Evolutionary conservation across 92 coral and sea anemone genomes (phyloP).

Genomic region (Epizoanthus scotinus): DNA sequence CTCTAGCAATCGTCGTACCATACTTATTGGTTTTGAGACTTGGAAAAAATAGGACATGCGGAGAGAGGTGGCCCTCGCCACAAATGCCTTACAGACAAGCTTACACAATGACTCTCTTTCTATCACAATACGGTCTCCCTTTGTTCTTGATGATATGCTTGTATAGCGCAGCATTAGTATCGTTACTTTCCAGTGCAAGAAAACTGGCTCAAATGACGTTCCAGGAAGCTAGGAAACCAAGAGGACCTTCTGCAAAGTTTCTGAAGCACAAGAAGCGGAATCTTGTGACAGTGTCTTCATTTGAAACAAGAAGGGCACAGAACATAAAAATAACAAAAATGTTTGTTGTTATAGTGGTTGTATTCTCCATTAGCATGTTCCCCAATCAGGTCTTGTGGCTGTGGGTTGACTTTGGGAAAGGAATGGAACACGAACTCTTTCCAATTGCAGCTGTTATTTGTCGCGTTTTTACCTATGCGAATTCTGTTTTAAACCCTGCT

Average conservation of each 20-base stretch:
- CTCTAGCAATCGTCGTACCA: constrained; percentile 64
- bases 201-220: neutral
- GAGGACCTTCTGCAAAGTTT: constrained; percentile 1
- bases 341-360: constrained; percentile 80
- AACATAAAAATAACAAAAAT: constrained; percentile 82
- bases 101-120: constrained; percentile 69
- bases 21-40: constrained; percentile 58
- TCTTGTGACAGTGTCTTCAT: neutral
- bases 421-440: constrained; percentile 38
- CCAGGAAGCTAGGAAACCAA: neutral
- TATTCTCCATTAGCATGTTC: constrained; percentile 79
- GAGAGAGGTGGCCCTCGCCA: constrained; percentile 71
- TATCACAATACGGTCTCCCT: constrained; percentile 74
- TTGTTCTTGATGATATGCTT: constrained; percentile 56
- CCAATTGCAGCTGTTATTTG: constrained; percentile 59
- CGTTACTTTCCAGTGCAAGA: constrained; percentile 38
- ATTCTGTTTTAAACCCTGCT: constrained; percentile 82
- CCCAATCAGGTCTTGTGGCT: constrained; percentile 91
- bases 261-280: neutral
- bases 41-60: constrained; percentile 50
- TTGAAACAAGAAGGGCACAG: constrained; percentile 67
- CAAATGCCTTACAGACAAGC: constrained; percentile 54
- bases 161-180: constrained; percentile 57
- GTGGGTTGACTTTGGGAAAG: constrained; percentile 72
- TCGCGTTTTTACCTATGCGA: constrained; percentile 77